phyloP scores from a whole-genome alignment of 2,797 vertebrate genomes.

The Acipenser transmontanus region DNA sequence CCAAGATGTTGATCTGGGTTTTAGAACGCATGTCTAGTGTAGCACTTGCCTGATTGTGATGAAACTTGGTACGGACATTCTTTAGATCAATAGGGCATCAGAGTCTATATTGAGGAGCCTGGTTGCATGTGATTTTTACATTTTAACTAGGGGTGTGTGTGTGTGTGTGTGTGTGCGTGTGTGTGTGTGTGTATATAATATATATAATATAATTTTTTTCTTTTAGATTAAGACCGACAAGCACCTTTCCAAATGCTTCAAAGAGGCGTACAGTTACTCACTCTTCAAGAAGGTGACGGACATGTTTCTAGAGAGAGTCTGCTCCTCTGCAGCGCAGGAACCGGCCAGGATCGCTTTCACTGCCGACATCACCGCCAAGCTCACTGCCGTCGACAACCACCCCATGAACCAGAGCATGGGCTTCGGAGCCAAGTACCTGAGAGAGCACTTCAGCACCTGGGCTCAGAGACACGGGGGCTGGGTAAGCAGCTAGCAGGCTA shows the following conservation, averaged over 20 bases:
- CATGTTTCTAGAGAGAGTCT: constrained; percentile 42
- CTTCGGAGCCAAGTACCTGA: constrained; percentile 69
- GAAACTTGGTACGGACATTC: too few species aligned
- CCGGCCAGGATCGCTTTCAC: constrained; percentile 59
- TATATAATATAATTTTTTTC: too few species aligned
- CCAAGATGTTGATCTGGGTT: too few species aligned
- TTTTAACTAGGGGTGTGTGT: too few species aligned
- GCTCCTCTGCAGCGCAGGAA: constrained; percentile 12
- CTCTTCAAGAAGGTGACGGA: constrained; percentile 50
- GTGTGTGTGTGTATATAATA: too few species aligned
- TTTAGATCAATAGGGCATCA: too few species aligned
- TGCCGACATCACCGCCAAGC: constrained; percentile 62
- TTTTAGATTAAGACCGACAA: constrained; percentile 49
- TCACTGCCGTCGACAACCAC: constrained; percentile 55
- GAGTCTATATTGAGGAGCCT: too few species aligned
- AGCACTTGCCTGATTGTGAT: too few species aligned
- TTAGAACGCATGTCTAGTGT: too few species aligned
- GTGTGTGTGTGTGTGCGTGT: too few species aligned
- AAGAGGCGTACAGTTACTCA: constrained; percentile 42
- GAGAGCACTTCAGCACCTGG: constrained; percentile 63
- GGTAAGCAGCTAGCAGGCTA: constrained; percentile 45
- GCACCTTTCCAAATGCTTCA: constrained; percentile 24
- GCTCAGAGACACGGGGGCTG: constrained; percentile 61
- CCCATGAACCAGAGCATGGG: constrained; percentile 60
- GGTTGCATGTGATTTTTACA: too few species aligned